A percentile compares a stretch with the other conserved stretches of the same genome.
phyloP scores from a whole-genome alignment of 2,888 invertebrate genomes.

The Dromius quadrimaculatus region DNA sequence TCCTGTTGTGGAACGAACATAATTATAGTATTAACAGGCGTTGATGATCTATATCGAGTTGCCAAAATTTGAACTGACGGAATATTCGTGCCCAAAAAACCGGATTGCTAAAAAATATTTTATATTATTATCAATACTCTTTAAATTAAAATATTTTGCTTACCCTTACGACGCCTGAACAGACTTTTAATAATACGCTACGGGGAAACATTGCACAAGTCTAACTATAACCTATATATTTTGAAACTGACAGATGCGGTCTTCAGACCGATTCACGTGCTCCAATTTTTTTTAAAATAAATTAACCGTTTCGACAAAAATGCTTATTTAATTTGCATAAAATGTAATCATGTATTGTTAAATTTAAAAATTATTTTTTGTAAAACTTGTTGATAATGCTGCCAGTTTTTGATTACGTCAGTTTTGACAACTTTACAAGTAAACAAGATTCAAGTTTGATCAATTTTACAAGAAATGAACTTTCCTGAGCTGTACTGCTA shows the following conservation, averaged over 20 bases:
- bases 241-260: too few species aligned
- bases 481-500: constrained; percentile 17
- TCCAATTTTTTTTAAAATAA: too few species aligned
- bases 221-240: too few species aligned
- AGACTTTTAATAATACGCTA: constrained; percentile 16
- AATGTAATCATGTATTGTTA: too few species aligned
- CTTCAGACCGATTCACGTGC: too few species aligned
- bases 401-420: background rate
- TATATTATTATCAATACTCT: background rate
- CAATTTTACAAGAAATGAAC: constrained; percentile 34
- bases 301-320: too few species aligned
- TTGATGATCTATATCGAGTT: constrained; percentile 69
- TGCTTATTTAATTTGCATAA: too few species aligned
- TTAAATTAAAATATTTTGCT: background rate
- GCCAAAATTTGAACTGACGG: constrained; percentile 52
- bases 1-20: constrained; percentile 99
- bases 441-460: constrained; percentile 42
- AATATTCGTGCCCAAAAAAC: constrained; percentile 40
- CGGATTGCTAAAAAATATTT: constrained; percentile 50
- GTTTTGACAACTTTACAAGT: constrained; percentile 21
- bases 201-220: constrained; percentile 48
- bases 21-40: constrained; percentile 91
- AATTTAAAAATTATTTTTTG: background rate
- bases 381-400: constrained; percentile 2
- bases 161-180: constrained; percentile 29